These are phyloP conservation scores for Scarus forsteni DNA, from an alignment of 2,797 vertebrate genomes.

Conservation along the genomic window DNA sequence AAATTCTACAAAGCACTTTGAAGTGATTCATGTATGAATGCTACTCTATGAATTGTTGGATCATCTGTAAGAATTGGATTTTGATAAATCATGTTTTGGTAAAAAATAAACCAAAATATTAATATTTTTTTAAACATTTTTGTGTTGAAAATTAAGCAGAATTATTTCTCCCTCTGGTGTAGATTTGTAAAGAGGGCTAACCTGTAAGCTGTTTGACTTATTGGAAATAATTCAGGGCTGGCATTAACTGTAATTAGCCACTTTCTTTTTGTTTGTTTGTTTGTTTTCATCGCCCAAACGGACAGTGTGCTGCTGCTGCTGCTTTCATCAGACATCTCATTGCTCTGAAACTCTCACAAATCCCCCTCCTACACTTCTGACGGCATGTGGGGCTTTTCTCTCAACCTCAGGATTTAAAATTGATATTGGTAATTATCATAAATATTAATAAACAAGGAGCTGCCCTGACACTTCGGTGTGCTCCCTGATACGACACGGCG, in stretches of 20 bases:
- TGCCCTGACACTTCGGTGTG: slow-evolving; percentile 8
- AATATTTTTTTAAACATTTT: slow-evolving; percentile 22
- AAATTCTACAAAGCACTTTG: no score
- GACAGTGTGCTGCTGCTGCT: slow-evolving; percentile 37
- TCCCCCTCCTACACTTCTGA: slow-evolving; percentile 64
- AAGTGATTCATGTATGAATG: no score
- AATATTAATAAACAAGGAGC: no score
- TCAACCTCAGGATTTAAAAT: slow-evolving; percentile 19
- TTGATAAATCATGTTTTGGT: no score
- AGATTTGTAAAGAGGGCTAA: neutral
- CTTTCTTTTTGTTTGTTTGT: neutral
- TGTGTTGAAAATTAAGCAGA: neutral
- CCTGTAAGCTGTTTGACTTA: neutral
- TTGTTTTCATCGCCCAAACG: neutral
- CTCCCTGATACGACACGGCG: neutral
- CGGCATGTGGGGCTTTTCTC: slow-evolving; percentile 32
- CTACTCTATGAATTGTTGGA: no score
- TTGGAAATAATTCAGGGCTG: neutral
- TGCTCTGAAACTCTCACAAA: slow-evolving; percentile 40
- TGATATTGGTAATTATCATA: slow-evolving; percentile 27
- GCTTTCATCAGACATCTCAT: slow-evolving; percentile 54
- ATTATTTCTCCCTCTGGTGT: neutral
- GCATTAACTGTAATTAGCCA: neutral
- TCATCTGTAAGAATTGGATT: no score
- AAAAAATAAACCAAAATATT: neutral